Evolutionary conservation across 2,797 vertebrate genomes (phyloP).

Genomic region (Peromyscus aztecus): DNA sequence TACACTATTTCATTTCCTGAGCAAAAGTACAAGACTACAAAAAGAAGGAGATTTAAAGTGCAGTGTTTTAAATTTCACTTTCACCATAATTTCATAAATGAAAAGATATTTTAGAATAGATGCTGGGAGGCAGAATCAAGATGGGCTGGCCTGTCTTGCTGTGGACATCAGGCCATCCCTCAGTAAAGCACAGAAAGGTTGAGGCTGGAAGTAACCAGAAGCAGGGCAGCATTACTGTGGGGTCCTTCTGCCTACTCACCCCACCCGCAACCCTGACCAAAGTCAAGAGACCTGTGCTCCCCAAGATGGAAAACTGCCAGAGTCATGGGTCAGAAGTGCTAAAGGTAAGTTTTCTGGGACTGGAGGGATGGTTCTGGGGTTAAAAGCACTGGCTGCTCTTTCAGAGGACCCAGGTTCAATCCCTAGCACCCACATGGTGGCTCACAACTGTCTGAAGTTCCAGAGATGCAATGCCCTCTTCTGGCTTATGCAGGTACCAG

Average conservation of each 20-base stretch:
- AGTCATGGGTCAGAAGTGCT: background rate
- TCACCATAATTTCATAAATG: background rate
- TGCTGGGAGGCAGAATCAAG: background rate
- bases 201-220: background rate
- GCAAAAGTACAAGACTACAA: background rate
- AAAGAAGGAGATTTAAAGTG: background rate
- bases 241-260: background rate
- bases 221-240: background rate
- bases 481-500: background rate
- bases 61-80: background rate
- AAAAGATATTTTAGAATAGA: slow-evolving; percentile 3
- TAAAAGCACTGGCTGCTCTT: background rate
- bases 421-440: background rate
- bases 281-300: background rate
- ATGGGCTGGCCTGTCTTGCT: slow-evolving; percentile 7
- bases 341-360: too few relatives aligned
- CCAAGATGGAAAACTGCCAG: background rate
- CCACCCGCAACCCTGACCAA: background rate
- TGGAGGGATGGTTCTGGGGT: background rate
- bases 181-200: background rate
- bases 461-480: background rate
- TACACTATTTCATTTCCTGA: slow-evolving; percentile 33
- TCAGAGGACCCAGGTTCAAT: background rate
- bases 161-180: background rate
- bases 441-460: background rate